Percentiles rank a stretch among this genome's conserved stretches.
These are phyloP conservation scores for Nixonia krombeini DNA, from an alignment of 1,140 invertebrate genomes.

Conservation along the genomic window DNA sequence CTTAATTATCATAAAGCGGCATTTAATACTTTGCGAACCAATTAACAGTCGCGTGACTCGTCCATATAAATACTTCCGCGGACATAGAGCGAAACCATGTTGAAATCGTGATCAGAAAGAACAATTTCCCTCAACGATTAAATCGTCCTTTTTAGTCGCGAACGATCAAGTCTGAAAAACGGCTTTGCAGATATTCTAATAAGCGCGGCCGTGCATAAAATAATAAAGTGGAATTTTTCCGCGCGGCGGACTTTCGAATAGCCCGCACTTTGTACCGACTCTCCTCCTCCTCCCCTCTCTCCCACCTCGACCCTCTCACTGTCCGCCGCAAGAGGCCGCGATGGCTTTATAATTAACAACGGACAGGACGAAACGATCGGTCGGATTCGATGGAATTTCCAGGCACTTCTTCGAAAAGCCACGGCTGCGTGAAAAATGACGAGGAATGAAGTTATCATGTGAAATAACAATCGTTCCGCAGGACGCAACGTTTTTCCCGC, in stretches of 20 bases:
- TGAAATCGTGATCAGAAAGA: conserved; percentile 42
- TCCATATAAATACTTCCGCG: conserved; percentile 43
- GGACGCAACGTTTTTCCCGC: no score
- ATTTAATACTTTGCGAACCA: conserved; percentile 46
- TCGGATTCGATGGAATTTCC: no score
- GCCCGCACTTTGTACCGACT: no score
- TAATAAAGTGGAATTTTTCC: conserved; percentile 16
- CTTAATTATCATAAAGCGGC: conserved; percentile 50
- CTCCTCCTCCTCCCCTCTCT: no score
- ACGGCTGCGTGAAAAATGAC: conserved; percentile 4
- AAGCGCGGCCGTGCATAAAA: conserved; percentile 12
- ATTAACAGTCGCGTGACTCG: conserved; percentile 48
- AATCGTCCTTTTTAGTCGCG: conserved; percentile 36
- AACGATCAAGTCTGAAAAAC: conserved; percentile 32
- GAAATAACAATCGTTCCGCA: neutral
- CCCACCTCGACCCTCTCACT: no score
- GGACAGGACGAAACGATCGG: no score
- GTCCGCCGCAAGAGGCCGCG: no score
- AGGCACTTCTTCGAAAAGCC: no score
- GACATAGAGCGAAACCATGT: conserved; percentile 20
- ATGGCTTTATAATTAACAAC: no score
- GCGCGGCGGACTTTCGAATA: no score
- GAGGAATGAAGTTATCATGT: conserved; percentile 5
- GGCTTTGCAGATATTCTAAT: conserved; percentile 31
- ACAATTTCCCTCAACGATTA: conserved; percentile 43